These are phyloP conservation scores for Microdon myrmicae DNA, from an alignment of 2,888 invertebrate species.

Conservation along the genomic window DNA sequence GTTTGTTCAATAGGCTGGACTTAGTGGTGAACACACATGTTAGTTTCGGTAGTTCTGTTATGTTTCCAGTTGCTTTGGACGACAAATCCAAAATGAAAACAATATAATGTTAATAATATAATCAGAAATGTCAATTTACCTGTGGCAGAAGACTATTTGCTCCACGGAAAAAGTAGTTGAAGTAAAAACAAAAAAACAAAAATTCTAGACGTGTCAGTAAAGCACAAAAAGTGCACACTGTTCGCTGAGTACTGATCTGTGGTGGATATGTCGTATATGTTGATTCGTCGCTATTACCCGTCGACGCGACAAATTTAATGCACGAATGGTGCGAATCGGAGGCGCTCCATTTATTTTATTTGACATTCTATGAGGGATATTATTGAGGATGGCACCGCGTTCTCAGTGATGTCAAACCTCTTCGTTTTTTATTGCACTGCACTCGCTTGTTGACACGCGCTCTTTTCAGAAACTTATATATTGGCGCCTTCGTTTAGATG, in stretches of 20 bases:
- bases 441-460: too few relatives aligned
- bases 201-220: conserved; percentile 53
- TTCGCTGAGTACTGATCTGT: conserved; percentile 28
- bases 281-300: conserved; percentile 13
- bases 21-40: conserved; percentile 10
- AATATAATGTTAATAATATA: conserved; percentile 15
- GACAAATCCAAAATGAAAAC: conserved; percentile 8
- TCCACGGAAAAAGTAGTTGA: conserved; percentile 15
- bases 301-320: too few relatives aligned
- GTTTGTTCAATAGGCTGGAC: conserved; percentile 12
- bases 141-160: conserved; percentile 17
- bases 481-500: too few relatives aligned
- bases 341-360: too few relatives aligned
- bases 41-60: conserved; percentile 8
- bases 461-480: too few relatives aligned
- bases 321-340: too few relatives aligned
- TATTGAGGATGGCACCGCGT: too few relatives aligned
- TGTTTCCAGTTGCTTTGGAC: too few relatives aligned
- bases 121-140: conserved; percentile 41
- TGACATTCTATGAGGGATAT: too few relatives aligned
- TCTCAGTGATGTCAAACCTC: too few relatives aligned
- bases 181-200: too few relatives aligned
- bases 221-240: conserved; percentile 41
- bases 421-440: too few relatives aligned
- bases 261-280: conserved; percentile 34